Percentiles rank a stretch among this genome's conserved stretches.
These are phyloP conservation scores for Hafferia zeledoni DNA, from an alignment of 2,797 vertebrate species.

Conservation along the genomic window DNA sequence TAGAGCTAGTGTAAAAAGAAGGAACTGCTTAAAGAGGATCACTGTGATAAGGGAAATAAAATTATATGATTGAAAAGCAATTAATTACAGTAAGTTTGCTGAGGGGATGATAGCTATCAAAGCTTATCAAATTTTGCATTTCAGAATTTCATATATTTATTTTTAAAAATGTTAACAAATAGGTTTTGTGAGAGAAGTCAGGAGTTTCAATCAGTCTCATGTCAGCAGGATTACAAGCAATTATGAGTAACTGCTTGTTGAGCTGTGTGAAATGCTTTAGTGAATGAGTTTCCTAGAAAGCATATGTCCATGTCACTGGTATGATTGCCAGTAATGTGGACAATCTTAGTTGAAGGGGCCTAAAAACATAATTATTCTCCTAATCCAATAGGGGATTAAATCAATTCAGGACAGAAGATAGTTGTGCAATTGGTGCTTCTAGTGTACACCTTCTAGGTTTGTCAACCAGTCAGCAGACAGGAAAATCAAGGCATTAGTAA, in stretches of 20 bases:
- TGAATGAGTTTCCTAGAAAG: conserved; percentile 40
- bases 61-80: conserved; percentile 27
- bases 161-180: neutral
- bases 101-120: conserved; percentile 50
- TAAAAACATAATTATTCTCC: conserved; percentile 21
- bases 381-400: neutral
- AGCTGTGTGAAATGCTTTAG: conserved; percentile 38
- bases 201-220: conserved; percentile 37
- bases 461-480: neutral
- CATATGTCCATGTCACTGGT: neutral
- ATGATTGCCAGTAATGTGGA: neutral
- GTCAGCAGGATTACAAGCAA: conserved; percentile 51
- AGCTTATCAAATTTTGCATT: conserved; percentile 34
- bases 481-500: neutral
- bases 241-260: conserved; percentile 42
- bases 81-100: conserved; percentile 37
- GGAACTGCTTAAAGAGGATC: neutral
- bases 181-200: conserved; percentile 50
- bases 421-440: neutral
- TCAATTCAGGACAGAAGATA: neutral
- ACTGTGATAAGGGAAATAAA: neutral
- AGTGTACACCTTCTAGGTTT: neutral
- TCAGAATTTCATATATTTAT: conserved; percentile 16
- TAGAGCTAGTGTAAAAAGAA: neutral
- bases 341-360: neutral